Percentiles rank a stretch among this genome's conserved stretches.
These are phyloP conservation scores for Lasioglossum figueresi DNA, from an alignment of 2,888 invertebrate genomes.

Conservation along the genomic window DNA sequence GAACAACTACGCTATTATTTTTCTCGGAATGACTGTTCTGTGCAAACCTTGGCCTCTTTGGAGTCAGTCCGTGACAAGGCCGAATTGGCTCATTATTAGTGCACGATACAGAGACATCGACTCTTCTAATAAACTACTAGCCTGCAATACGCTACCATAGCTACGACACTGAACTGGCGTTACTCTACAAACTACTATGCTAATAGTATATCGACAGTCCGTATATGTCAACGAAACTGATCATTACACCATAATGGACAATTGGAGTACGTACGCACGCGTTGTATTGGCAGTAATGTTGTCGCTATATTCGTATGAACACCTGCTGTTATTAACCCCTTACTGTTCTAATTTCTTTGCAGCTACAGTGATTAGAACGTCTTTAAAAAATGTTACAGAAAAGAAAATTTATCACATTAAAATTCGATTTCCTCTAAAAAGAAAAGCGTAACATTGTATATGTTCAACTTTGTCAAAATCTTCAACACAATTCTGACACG, in stretches of 20 bases:
- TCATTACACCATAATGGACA: neutral
- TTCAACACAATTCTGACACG: too few relatives aligned
- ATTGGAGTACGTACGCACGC: too few relatives aligned
- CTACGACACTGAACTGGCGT: neutral
- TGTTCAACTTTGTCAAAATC: too few relatives aligned
- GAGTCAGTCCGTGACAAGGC: neutral
- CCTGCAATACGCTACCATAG: neutral
- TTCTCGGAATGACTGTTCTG: neutral
- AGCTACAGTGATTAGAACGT: neutral
- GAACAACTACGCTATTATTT: neutral
- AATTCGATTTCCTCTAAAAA: too few relatives aligned
- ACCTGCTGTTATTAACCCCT: neutral
- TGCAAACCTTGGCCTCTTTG: constrained; percentile 22
- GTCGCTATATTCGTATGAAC: neutral
- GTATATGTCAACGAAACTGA: neutral
- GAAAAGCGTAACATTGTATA: too few relatives aligned
- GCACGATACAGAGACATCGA: neutral
- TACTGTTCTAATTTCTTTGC: neutral
- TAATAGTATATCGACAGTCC: neutral
- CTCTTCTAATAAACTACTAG: constrained; percentile 2
- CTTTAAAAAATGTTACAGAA: neutral
- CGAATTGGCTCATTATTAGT: constrained; percentile 10
- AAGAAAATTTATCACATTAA: too few relatives aligned
- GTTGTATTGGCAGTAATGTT: neutral
- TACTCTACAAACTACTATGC: constrained; percentile 13